Base-by-base conservation (phyloP, 2,797 vertebrate species). In the Sebastes minor region DNA sequence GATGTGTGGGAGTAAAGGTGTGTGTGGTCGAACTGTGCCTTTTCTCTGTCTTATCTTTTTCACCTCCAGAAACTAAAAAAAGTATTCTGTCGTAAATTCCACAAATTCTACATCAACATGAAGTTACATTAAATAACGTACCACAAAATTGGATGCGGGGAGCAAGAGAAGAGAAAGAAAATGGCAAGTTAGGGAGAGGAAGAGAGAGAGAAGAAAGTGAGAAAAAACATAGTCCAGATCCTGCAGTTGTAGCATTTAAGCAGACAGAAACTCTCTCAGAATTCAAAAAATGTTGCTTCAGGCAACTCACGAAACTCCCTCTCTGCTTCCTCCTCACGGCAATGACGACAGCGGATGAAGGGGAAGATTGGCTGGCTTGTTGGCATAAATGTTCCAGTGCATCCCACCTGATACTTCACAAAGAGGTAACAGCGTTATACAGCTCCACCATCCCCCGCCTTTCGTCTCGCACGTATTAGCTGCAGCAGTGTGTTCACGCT, bases 351-450 rank as follows among this genome's bases (percentile, higher is more conserved):
- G 71, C 59, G 74, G 73, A 62, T 82, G 78, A 80, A 63, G 70
- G 20, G 20, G 38, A 78, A 78, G 74, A 71, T 76, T 63, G 73
- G 62, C 80, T 78, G 33, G 53, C 16, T 65, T 35, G 22, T 61
- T 81, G 52, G 68, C 52, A 74, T n/a, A 61, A 80, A 84, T 74
- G 46, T 69, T 80, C 73, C 53, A 71, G 12, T 62, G 46, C 64
- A 67, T 80, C 80, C 77, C 65, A 81, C 79, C 74, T 71, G 30
- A 81, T 78, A 16, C 61, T 65, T 27, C 42, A 86, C 65, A 53
- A 27, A 81, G 53, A 56, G 9, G 22, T 22, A 63, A n/a, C 33
- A 62, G 13, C 27, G 7, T 22, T 32, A 14, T 10, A 25, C 13
- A 75, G 18, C 38, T 75, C 20, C 55, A 38, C 6, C 25, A 35